Evolutionary conservation across 2,888 invertebrate species (phyloP).

Genomic region (Syrista parreyssii): DNA sequence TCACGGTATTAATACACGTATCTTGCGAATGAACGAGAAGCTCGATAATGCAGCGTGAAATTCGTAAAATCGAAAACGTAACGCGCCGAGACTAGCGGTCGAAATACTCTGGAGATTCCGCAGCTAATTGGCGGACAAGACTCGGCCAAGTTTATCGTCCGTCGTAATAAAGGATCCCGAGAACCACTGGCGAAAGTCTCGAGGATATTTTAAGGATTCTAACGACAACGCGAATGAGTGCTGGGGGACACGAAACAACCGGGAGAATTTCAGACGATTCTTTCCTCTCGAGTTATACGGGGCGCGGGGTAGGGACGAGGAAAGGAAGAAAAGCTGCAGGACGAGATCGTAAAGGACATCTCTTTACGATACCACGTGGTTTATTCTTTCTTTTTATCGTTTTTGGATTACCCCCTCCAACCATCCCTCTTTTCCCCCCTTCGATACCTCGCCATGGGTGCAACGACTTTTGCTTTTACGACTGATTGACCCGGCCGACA

Average conservation of each 20-base stretch:
- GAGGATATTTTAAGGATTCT: neutral
- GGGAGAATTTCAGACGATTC: neutral
- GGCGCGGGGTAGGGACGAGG: too few relatives aligned
- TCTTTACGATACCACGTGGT: neutral
- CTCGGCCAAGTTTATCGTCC: neutral
- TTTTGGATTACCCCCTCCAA: neutral
- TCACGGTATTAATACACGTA: neutral
- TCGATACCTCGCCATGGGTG: neutral
- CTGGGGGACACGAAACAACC: neutral
- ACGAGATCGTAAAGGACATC: neutral
- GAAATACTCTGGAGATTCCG: neutral
- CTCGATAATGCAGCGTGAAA: neutral
- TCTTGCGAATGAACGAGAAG: neutral
- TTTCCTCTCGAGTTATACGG: neutral
- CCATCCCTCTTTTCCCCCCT: neutral
- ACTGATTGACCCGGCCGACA: constrained; percentile 4
- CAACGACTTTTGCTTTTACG: constrained; percentile 3
- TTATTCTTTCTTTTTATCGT: neutral
- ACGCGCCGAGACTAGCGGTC: neutral
- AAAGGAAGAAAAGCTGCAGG: neutral
- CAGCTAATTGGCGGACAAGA: neutral
- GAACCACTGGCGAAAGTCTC: neutral
- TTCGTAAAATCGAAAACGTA: neutral
- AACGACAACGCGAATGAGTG: neutral
- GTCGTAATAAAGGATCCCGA: neutral